Evolutionary conservation across 2,113 vertebrate genomes (phyloP), one percentile per base, ranked within the genome.

Genomic region (rat (Rattus norvegicus)): DNA sequence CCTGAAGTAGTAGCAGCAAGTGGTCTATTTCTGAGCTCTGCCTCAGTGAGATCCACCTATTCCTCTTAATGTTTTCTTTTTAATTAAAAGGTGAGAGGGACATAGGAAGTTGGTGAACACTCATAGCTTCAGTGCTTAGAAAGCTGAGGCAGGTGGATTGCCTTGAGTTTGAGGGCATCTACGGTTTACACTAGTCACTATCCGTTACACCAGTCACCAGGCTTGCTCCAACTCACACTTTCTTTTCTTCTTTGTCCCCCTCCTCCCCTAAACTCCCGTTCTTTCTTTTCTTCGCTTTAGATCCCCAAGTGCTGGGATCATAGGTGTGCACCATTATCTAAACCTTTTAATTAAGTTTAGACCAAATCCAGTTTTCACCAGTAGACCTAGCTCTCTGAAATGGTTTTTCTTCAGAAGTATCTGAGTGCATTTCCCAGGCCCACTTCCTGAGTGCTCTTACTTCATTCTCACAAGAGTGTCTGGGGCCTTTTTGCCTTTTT

Each of bases 51-150:
- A 59, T 63, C 59, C 65, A 85, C 65, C 67, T 92, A 63, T 97
- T 97, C 90, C 24, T 90, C 69, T 83, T 59, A 61, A 20, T 65
- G 10, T n/a, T 52, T 95, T 84, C 86, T 94, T 86, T 92, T 97
- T 49, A 26, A 43, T 76, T 88, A 88, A 91, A 73, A 72, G 92
- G 26, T 89, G 67, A 85, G 30, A 87, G 70, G 5, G 67, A 13
- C 12, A 10, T 7, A n/a, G 47, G 26, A 13, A 56, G 49, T 24
- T 54, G 33, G 85, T 24, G 20, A 14, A 16, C 10, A 52, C 61
- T 12, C 24, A 2, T 72, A n/a, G 54, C 17, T 16, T 49, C 7
- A 69, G 67, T 5, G 47, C 30, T 52, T n/a, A 47, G 65, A 49
- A 52, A 13, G 19, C 86, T 52, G 33, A 39, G 49, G 67, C 49